These are phyloP conservation scores for Periophthalmodon schlosseri DNA, from an alignment of 2,113 vertebrate species.

Conservation along the genomic window DNA sequence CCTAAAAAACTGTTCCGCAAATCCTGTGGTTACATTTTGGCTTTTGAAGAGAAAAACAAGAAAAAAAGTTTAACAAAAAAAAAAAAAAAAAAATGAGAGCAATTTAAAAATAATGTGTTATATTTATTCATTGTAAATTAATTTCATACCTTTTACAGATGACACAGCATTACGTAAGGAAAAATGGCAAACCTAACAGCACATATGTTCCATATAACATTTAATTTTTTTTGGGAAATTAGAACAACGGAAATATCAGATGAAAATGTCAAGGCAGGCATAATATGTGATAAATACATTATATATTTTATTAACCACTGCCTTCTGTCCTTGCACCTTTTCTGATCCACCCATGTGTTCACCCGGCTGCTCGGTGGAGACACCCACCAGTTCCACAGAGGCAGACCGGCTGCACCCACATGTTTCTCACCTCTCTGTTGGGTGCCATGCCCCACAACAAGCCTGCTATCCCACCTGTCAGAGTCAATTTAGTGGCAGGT, in stretches of 20 bases:
- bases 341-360: constrained; percentile 21
- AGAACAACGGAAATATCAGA: neutral
- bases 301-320: constrained; percentile 1
- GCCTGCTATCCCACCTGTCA: constrained; percentile 72
- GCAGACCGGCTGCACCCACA: constrained; percentile 27
- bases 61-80: neutral
- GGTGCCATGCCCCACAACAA: constrained; percentile 40
- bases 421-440: constrained; percentile 43
- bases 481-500: constrained; percentile 68
- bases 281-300: too few species aligned
- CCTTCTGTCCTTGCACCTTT: neutral
- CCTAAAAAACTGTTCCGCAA: too few species aligned
- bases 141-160: too few species aligned
- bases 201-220: too few species aligned
- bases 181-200: too few species aligned
- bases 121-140: too few species aligned
- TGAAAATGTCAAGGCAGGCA: too few species aligned
- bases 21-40: too few species aligned
- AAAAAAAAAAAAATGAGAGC: too few species aligned
- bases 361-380: constrained; percentile 18
- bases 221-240: too few species aligned
- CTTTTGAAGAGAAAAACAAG: neutral
- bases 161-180: too few species aligned
- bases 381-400: constrained; percentile 17
- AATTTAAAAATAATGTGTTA: too few species aligned